phyloP scores from a whole-genome alignment of 2,888 invertebrate genomes.

The Eustalomyia histrio region DNA sequence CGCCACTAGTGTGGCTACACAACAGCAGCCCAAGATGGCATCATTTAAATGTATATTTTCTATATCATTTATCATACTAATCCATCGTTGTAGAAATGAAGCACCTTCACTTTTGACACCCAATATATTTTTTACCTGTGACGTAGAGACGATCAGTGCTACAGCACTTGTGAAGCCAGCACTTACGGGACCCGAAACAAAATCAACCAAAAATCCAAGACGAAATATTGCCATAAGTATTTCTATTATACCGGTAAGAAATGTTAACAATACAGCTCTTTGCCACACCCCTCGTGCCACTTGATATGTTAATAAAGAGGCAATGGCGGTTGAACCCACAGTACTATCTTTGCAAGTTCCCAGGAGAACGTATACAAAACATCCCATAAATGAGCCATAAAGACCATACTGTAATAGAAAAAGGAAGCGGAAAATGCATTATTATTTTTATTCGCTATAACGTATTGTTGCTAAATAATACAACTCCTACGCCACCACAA shows the following conservation, averaged over 20 bases:
- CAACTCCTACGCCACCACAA: too few relatives aligned
- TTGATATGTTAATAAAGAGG: constrained; percentile 91
- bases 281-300: constrained; percentile 84
- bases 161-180: constrained; percentile 95
- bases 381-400: constrained; percentile 94
- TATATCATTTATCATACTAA: constrained; percentile 85
- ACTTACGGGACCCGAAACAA: constrained; percentile 93
- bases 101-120: constrained; percentile 86
- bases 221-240: constrained; percentile 90
- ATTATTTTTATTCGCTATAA: too few relatives aligned
- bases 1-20: constrained; percentile 86
- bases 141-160: constrained; percentile 91
- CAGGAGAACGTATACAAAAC: constrained; percentile 92
- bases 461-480: too few relatives aligned
- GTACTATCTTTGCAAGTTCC: constrained; percentile 96
- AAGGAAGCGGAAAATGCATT: too few relatives aligned
- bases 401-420: constrained; percentile 87
- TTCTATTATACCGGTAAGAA: constrained; percentile 87
- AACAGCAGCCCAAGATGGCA: constrained; percentile 86
- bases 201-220: constrained; percentile 92
- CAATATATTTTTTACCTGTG: constrained; percentile 91
- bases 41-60: constrained; percentile 85
- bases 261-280: constrained; percentile 86
- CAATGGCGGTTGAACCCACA: constrained; percentile 95
- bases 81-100: constrained; percentile 90